Base-by-base conservation (phyloP, 2,888 invertebrate species). In the Lasiommata megera region DNA sequence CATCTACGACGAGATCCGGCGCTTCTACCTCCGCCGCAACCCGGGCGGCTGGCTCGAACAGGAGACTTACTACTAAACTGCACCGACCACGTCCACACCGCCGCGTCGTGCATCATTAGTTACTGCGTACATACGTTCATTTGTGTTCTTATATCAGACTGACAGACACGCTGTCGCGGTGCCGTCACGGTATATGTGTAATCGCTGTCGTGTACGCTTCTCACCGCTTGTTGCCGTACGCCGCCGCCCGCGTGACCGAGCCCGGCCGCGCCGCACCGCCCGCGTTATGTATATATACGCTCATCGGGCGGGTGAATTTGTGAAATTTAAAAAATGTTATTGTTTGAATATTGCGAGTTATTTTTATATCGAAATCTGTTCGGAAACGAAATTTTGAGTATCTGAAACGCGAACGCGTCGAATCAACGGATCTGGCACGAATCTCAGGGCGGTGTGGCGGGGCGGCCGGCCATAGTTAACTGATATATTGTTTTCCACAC, bases 21-120 rank as follows among this genome's bases (percentile, higher is more conserved):
- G 98, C 92, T 98, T 97, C 93, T 97, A 98, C 92, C 94, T 99
- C 84, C 96, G 99, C 92, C 96, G 98, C 92, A 97, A 97, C 92
- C 99, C 99, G 68, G 99, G 99, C 81, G 98, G 99, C 82, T 99
- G 98, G 98, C 94, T 99, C 84, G 99, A 99, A 92, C 96, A 96
- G 92, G 99, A 99, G 94, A 99, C 99, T 88, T 99, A 99, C 93
- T 99, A 99, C 93, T 97, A 97, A 93, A 82, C 75, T 61, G 74
- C 79, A 72, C 73, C 76, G 76, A 71, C 74, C 80, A 73, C 77
- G 81, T 79, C 81, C 84, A 78, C 81, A 71, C 77, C 79, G 74
- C 58, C 66, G 61, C 80, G 74, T 62, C 77, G 77, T 73, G 78
- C 80, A 74, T 74, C 82, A 76, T 79, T 80, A 80, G 81, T 80